Conservation (phyloP, 2,888 invertebrate species). For the Drosophila colorata region DNA sequence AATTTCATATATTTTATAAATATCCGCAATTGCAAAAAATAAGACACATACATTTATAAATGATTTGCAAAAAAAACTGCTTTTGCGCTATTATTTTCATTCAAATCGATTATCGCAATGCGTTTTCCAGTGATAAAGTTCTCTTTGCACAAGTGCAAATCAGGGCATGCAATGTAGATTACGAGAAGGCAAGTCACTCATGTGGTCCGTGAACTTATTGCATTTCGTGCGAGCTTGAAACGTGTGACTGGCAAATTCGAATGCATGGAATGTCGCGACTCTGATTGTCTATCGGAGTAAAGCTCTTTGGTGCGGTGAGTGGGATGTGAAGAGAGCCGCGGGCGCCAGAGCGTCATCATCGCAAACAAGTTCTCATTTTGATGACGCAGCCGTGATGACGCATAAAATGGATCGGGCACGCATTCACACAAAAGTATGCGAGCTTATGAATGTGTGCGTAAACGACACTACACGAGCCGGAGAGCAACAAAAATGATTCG, state of each 20-base stretch:
- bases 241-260: conserved; percentile 39
- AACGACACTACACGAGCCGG: conserved; percentile 20
- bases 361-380: conserved; percentile 49
- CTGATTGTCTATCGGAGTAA: conserved; percentile 17
- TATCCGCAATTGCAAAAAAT: too few species aligned
- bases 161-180: background rate
- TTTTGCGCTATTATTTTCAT: background rate
- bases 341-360: conserved; percentile 50
- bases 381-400: conserved; percentile 71
- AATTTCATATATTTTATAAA: too few species aligned
- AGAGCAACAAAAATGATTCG: conserved; percentile 26
- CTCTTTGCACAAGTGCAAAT: background rate
- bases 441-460: conserved; percentile 4
- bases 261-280: conserved; percentile 42
- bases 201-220: conserved; percentile 27
- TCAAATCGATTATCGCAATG: background rate
- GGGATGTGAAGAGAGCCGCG: background rate
- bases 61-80: background rate
- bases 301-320: conserved; percentile 1
- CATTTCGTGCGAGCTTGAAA: conserved; percentile 52
- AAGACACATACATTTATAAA: too few species aligned
- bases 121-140: background rate
- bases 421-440: conserved; percentile 4
- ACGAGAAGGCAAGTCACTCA: conserved; percentile 14
- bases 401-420: conserved; percentile 36